A percentile compares a stretch with the other conserved stretches of the same genome.
Conservation (phyloP, 2,113 vertebrate species). For the Tamias sibiricus region DNA sequence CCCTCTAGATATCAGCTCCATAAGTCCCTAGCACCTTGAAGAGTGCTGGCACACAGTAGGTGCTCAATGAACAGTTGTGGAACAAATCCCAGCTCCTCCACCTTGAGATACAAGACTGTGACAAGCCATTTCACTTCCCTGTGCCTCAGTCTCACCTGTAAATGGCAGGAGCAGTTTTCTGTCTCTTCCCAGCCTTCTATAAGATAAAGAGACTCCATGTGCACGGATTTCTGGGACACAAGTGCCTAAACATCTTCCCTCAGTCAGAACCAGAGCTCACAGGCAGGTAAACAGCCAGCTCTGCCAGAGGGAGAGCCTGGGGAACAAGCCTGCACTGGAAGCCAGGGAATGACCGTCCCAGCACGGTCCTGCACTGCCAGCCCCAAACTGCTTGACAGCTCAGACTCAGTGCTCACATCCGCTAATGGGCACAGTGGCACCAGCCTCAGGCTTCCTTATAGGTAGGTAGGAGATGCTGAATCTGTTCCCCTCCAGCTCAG, state of each 20-base stretch:
- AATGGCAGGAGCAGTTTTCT: background rate
- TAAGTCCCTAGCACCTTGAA: background rate
- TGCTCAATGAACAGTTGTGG: background rate
- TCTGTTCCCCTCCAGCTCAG: background rate
- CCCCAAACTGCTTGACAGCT: too few relatives aligned
- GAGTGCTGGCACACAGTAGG: background rate
- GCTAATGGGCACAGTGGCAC: background rate
- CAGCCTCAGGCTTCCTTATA: background rate
- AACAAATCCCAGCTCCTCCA: background rate
- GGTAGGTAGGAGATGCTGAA: background rate
- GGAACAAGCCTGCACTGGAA: background rate
- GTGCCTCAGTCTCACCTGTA: background rate
- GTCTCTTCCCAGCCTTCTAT: too few relatives aligned
- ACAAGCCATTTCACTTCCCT: background rate
- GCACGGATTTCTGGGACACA: background rate
- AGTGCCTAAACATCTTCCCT: background rate
- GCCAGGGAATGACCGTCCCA: background rate
- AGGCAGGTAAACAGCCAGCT: background rate
- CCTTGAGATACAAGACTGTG: background rate
- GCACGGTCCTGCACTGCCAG: background rate
- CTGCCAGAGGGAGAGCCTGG: background rate
- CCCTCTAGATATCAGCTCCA: too few relatives aligned
- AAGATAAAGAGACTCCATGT: background rate
- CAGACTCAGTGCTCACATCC: background rate
- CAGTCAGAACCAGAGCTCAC: background rate